phyloP scores from a whole-genome alignment of 2,113 vertebrate genomes.

The Pelvicachromis taeniatus region DNA sequence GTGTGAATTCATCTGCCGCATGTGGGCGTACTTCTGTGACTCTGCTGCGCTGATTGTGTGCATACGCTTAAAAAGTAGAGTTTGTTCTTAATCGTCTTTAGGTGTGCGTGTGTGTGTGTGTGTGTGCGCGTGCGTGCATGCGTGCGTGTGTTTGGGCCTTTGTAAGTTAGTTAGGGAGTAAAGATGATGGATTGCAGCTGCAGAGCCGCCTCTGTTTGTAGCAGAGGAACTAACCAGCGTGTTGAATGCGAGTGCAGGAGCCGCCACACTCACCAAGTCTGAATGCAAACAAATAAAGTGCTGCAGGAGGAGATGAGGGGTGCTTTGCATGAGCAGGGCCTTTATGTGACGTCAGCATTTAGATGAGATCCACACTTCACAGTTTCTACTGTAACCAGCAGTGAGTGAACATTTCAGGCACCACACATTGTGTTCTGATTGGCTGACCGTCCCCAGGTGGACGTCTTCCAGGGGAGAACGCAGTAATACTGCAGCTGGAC shows the following conservation, averaged over 20 bases:
- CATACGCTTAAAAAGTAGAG: not conserved
- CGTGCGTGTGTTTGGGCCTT: not conserved
- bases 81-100: not conserved
- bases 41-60: not conserved
- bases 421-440: not conserved
- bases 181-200: conserved; percentile 58
- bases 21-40: not conserved
- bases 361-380: not conserved
- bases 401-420: not conserved
- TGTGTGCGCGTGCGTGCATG: not conserved
- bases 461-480: too few species aligned
- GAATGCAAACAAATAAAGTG: not conserved
- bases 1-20: not conserved
- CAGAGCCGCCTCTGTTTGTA: conserved; percentile 14
- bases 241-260: not conserved
- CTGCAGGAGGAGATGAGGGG: not conserved
- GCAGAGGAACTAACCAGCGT: conserved; percentile 12
- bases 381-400: not conserved
- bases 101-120: not conserved
- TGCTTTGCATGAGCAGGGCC: not conserved
- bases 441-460: not conserved
- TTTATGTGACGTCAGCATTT: not conserved
- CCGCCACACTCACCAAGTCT: not conserved
- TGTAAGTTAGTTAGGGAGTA: conserved; percentile 29
- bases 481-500: not conserved